These are phyloP conservation scores for Porites australiensis DNA, from an alignment of 64 coral and sea anemone species.

Conservation along the genomic window DNA sequence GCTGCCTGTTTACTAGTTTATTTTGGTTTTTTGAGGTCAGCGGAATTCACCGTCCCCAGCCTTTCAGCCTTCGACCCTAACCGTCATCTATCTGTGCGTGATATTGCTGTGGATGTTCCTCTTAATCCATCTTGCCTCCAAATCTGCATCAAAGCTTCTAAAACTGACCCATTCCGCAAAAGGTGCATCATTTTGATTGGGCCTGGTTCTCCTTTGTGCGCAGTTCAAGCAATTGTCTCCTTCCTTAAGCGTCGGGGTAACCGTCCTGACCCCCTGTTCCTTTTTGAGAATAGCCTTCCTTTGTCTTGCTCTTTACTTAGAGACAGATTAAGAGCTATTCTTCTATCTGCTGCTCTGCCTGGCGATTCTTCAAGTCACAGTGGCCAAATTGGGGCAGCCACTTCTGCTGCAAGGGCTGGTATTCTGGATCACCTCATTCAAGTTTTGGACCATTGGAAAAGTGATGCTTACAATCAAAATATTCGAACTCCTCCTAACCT, in stretches of 20 bases:
- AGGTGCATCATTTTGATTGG: slow-evolving; percentile 11
- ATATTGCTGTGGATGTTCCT: background rate
- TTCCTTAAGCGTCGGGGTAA: background rate
- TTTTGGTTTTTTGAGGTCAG: slow-evolving; percentile 24
- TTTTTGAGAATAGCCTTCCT: background rate
- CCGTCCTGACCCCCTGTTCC: background rate
- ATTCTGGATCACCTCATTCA: slow-evolving; percentile 22
- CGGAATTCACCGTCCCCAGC: slow-evolving; percentile 37
- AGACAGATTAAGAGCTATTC: background rate
- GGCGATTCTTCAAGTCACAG: slow-evolving; percentile 27
- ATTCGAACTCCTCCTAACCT: slow-evolving; percentile 5
- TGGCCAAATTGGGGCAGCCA: slow-evolving; percentile 14
- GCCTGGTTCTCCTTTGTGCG: background rate
- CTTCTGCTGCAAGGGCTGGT: slow-evolving; percentile 1
- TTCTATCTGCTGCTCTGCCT: background rate
- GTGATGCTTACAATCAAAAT: slow-evolving; percentile 9
- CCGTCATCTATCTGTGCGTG: background rate
- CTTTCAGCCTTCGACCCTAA: background rate
- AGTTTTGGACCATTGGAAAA: slow-evolving; percentile 3
- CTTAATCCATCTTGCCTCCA: background rate
- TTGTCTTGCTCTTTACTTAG: background rate
- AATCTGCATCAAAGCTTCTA: slow-evolving; percentile 40
- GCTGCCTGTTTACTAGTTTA: background rate
- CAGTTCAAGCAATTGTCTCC: background rate
- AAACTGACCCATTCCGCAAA: slow-evolving; percentile 43